Conservation (phyloP, 2,888 invertebrate genomes). For the Trachelus stipa region DNA sequence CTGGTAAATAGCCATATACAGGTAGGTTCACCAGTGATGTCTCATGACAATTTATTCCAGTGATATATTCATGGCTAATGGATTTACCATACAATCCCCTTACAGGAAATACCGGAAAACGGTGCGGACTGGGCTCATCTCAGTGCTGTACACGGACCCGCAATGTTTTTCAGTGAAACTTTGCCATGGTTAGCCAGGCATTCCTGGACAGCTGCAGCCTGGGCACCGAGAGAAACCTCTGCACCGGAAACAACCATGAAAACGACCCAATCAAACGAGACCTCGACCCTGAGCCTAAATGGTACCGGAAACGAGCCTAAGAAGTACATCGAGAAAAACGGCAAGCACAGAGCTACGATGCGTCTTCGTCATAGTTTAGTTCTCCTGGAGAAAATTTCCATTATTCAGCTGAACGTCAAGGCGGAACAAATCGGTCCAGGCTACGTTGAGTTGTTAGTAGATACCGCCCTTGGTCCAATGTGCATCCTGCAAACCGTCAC, state of each 20-base stretch:
- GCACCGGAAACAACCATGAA: not conserved
- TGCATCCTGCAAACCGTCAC: constrained; percentile 82
- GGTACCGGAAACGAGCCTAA: not conserved
- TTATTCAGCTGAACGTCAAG: constrained; percentile 73
- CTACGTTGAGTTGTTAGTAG: constrained; percentile 77
- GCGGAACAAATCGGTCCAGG: constrained; percentile 80
- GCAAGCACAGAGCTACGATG: constrained; percentile 75
- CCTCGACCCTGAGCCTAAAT: not conserved
- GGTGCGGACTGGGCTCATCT: constrained; percentile 89
- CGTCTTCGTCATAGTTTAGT: constrained; percentile 74
- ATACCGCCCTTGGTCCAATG: constrained; percentile 72
- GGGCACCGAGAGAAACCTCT: constrained; percentile 62
- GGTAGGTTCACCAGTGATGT: constrained; percentile 63
- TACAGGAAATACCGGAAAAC: constrained; percentile 89
- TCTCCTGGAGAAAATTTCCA: constrained; percentile 71
- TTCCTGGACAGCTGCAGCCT: constrained; percentile 68
- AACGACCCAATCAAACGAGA: not conserved
- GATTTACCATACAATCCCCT: constrained; percentile 11
- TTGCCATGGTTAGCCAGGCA: constrained; percentile 48
- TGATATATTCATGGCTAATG: not conserved
- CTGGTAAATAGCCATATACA: constrained; percentile 82
- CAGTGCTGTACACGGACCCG: constrained; percentile 78
- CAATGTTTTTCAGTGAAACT: constrained; percentile 53
- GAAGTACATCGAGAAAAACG: constrained; percentile 58
- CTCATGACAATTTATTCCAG: not conserved